A percentile compares a stretch with the other conserved stretches of the same genome.
These are phyloP conservation scores for Campoletis sonorensis DNA, from an alignment of 1,140 invertebrate species.

Conservation along the genomic window DNA sequence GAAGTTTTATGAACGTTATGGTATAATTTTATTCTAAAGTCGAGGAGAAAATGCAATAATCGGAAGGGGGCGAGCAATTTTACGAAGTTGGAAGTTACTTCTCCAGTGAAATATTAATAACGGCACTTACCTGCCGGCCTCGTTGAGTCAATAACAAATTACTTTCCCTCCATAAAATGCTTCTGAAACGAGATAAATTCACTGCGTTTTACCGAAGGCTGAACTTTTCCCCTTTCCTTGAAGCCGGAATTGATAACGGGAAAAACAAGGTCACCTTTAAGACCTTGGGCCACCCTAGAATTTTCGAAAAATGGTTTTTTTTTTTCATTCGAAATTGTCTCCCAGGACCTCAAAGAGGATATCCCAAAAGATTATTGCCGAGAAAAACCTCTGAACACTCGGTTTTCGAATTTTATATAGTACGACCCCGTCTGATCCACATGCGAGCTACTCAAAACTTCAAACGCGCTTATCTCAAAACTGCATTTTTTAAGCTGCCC, in stretches of 20 bases:
- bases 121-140: neutral
- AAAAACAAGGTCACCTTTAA: neutral
- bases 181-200: neutral
- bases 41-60: neutral
- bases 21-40: neutral
- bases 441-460: too few species aligned
- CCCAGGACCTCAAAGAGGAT: too few species aligned
- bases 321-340: too few species aligned
- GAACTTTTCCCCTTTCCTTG: neutral
- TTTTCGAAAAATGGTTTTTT: too few species aligned
- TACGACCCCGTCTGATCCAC: too few species aligned
- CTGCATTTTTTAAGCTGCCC: too few species aligned
- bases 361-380: too few species aligned
- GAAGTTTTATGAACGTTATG: too few species aligned
- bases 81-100: neutral
- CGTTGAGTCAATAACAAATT: slow-evolving; percentile 1
- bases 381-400: too few species aligned
- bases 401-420: too few species aligned
- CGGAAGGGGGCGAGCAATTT: neutral
- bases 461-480: too few species aligned
- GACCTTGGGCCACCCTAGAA: too few species aligned
- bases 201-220: neutral
- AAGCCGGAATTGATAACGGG: neutral
- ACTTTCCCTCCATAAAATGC: neutral
- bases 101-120: slow-evolving; percentile 10